Conservation (phyloP, 2,797 vertebrate species). For the Pseudomugil gertrudae region DNA sequence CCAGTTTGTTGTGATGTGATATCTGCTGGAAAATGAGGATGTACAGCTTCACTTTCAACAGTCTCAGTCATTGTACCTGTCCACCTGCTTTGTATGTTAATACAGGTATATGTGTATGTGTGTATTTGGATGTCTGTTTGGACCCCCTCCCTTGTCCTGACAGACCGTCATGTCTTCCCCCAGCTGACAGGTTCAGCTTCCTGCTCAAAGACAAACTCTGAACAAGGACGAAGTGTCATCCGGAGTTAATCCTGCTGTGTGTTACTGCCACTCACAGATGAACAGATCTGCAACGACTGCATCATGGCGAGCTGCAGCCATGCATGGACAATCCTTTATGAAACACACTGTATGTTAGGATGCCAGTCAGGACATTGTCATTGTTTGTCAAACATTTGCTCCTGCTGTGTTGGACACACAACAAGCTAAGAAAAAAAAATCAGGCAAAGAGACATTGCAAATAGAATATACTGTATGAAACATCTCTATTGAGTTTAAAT, state of each 20-base stretch:
- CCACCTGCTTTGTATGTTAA: constrained; percentile 23
- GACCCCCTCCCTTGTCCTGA: constrained; percentile 30
- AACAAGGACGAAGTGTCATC: constrained; percentile 51
- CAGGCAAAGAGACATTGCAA: no score
- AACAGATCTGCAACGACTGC: constrained; percentile 41
- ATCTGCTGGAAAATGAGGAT: not conserved
- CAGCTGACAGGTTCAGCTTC: constrained; percentile 54
- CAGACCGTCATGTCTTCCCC: constrained; percentile 38
- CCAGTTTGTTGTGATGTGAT: no score
- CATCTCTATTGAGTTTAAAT: no score
- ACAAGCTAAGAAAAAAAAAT: not conserved
- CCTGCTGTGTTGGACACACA: constrained; percentile 12
- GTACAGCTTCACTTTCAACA: not conserved
- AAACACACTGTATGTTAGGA: constrained; percentile 15
- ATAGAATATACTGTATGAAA: no score
- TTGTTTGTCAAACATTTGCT: constrained; percentile 38
- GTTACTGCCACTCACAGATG: constrained; percentile 3
- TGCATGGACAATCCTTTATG: constrained; percentile 39
- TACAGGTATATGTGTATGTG: constrained; percentile 8
- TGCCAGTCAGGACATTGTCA: constrained; percentile 28
- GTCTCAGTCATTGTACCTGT: not conserved
- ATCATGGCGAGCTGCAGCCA: constrained; percentile 44
- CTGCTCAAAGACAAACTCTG: constrained; percentile 44
- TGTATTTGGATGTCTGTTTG: constrained; percentile 7
- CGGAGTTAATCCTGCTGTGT: constrained; percentile 36